phyloP scores from a whole-genome alignment of 2,797 vertebrate genomes.

The Phalanger gymnotis region DNA sequence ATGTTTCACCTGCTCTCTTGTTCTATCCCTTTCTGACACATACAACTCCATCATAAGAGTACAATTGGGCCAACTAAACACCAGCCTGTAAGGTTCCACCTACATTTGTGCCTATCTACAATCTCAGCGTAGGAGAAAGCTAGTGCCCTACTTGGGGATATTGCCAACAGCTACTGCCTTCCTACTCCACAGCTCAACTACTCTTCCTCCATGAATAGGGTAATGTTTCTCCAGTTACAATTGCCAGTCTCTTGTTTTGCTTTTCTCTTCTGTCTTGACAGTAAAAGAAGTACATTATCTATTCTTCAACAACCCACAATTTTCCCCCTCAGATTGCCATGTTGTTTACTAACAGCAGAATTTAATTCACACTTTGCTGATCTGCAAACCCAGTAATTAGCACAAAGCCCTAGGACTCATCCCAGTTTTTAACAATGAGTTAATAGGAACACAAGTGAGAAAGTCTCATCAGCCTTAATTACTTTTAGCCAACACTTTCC shows the following conservation, averaged over 20 bases:
- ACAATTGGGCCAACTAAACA: neutral
- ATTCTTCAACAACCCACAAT: neutral
- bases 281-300: neutral
- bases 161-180: neutral
- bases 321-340: constrained; percentile 53
- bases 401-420: neutral
- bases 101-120: neutral
- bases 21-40: neutral
- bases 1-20: neutral
- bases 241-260: neutral
- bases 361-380: constrained; percentile 14
- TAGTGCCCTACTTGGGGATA: neutral
- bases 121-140: neutral
- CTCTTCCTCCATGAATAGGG: neutral
- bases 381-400: constrained; percentile 44
- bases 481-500: neutral
- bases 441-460: constrained; percentile 17
- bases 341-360: constrained; percentile 55
- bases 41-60: neutral
- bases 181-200: neutral
- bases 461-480: neutral
- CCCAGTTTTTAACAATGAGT: neutral
- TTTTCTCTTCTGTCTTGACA: neutral
- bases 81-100: neutral
- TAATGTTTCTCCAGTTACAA: neutral